These are phyloP conservation scores for Digitonthophagus gazella DNA, from an alignment of 2,888 invertebrate species.

Conservation along the genomic window DNA sequence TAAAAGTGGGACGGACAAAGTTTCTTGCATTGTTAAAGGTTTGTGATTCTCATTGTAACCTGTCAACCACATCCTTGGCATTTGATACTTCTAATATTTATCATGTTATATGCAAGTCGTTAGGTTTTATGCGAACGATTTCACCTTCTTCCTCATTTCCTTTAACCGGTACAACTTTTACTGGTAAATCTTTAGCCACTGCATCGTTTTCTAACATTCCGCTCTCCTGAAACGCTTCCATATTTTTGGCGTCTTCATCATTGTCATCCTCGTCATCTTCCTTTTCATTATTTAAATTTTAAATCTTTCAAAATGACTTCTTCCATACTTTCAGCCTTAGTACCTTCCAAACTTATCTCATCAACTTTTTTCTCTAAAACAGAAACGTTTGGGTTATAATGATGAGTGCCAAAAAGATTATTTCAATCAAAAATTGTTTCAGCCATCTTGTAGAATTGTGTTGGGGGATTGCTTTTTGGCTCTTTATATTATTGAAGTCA, in stretches of 20 bases:
- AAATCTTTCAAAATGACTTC: constrained; percentile 49
- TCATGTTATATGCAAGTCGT: constrained; percentile 99
- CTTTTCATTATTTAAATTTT: constrained; percentile 51
- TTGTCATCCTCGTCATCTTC: constrained; percentile 60
- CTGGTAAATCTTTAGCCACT: constrained; percentile 52
- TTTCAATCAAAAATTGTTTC: too few species aligned
- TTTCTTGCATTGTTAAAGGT: constrained; percentile 87
- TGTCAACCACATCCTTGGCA: constrained; percentile 96
- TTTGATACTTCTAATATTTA: constrained; percentile 99
- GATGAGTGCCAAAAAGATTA: constrained; percentile 98
- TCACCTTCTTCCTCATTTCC: constrained; percentile 63
- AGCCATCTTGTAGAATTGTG: too few species aligned
- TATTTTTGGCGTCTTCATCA: constrained; percentile 92
- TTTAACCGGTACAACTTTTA: constrained; percentile 37
- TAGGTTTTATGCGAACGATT: constrained; percentile 92
- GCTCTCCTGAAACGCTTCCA: constrained; percentile 97
- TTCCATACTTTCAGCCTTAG: constrained; percentile 52
- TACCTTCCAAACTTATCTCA: constrained; percentile 74
- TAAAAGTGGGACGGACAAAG: too few species aligned
- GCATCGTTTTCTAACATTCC: constrained; percentile 93
- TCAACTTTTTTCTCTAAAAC: constrained; percentile 74
- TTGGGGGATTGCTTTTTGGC: too few species aligned
- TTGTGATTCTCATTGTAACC: constrained; percentile 96
- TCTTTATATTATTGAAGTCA: too few species aligned
- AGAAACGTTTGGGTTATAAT: constrained; percentile 65